phyloP scores from a whole-genome alignment of 2,888 invertebrate species.

The Caenorhabditis auriculariae region DNA sequence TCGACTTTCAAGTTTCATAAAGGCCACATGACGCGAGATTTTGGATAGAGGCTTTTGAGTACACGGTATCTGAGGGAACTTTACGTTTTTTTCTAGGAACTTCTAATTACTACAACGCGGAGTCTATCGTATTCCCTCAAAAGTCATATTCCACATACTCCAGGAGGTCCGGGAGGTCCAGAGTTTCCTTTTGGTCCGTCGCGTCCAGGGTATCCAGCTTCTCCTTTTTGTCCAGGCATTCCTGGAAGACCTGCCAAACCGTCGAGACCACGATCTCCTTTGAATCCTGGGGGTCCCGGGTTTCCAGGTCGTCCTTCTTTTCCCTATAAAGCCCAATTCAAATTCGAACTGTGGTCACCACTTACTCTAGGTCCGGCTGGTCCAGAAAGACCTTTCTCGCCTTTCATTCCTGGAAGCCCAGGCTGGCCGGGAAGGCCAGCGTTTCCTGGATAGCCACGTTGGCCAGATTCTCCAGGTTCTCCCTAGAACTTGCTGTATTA shows the following conservation, averaged over 20 bases:
- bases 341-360: not conserved
- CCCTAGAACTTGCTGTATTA: conserved; percentile 52
- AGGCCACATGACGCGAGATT: no score
- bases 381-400: conserved; percentile 70
- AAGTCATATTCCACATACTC: conserved; percentile 64
- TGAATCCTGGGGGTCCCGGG: conserved; percentile 62
- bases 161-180: conserved; percentile 60
- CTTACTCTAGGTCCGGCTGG: conserved; percentile 72
- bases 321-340: conserved; percentile 47
- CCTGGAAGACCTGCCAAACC: conserved; percentile 64
- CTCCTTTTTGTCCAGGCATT: conserved; percentile 66
- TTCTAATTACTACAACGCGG: not conserved
- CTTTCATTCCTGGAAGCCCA: conserved; percentile 66
- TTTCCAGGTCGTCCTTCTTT: conserved; percentile 62
- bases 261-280: conserved; percentile 63
- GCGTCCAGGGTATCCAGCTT: conserved; percentile 60
- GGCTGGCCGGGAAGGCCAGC: conserved; percentile 67
- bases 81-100: no score
- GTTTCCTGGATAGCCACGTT: conserved; percentile 59
- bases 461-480: conserved; percentile 61
- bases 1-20: no score
- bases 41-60: no score
- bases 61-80: no score
- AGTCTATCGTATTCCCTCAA: not conserved
- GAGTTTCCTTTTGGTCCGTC: conserved; percentile 55